Evolutionary conservation across 92 coral and sea anemone species (phyloP).

Genomic region (Siderastrea radians): DNA sequence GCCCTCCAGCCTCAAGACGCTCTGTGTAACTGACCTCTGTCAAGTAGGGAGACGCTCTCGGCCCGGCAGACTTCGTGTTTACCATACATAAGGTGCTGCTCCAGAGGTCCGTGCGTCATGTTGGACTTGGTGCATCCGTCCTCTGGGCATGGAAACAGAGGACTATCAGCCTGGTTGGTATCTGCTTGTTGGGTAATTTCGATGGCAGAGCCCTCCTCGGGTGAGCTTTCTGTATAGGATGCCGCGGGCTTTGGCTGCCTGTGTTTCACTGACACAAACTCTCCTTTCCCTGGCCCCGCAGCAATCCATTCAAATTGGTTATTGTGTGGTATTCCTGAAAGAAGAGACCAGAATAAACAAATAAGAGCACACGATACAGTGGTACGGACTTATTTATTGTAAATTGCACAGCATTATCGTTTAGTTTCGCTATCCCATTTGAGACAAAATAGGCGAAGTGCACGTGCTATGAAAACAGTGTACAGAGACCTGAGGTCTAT

Average conservation of each 20-base stretch:
- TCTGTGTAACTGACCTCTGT: slow-evolving; percentile 42
- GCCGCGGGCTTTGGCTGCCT: slow-evolving; percentile 25
- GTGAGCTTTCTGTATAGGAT: slow-evolving; percentile 4
- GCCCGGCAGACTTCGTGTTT: slow-evolving; percentile 30
- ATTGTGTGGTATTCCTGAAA: slow-evolving; percentile 32
- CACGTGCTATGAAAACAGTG: not conserved
- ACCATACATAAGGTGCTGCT: slow-evolving; percentile 51
- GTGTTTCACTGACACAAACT: slow-evolving; percentile 48
- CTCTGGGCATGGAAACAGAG: slow-evolving; percentile 34
- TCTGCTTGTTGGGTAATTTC: slow-evolving; percentile 15
- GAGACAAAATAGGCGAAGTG: slow-evolving; percentile 12
- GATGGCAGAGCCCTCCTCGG: slow-evolving; percentile 1
- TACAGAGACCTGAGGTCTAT: not conserved
- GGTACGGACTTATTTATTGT: not conserved
- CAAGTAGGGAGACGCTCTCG: slow-evolving; percentile 35
- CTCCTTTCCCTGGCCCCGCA: slow-evolving; percentile 40
- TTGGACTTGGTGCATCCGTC: slow-evolving; percentile 14
- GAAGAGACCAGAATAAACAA: not conserved
- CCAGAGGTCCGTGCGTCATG: slow-evolving; percentile 35
- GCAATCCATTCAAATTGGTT: slow-evolving; percentile 36
- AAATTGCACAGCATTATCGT: not conserved
- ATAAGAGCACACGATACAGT: no score
- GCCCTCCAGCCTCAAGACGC: slow-evolving; percentile 45
- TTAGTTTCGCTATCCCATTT: slow-evolving; percentile 2
- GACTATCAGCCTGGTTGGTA: slow-evolving; percentile 1